A percentile compares a stretch with the other conserved stretches of the same genome.
These are phyloP conservation scores for Bacillus rossius DNA, from an alignment of 1,140 invertebrate genomes.

Conservation along the genomic window DNA sequence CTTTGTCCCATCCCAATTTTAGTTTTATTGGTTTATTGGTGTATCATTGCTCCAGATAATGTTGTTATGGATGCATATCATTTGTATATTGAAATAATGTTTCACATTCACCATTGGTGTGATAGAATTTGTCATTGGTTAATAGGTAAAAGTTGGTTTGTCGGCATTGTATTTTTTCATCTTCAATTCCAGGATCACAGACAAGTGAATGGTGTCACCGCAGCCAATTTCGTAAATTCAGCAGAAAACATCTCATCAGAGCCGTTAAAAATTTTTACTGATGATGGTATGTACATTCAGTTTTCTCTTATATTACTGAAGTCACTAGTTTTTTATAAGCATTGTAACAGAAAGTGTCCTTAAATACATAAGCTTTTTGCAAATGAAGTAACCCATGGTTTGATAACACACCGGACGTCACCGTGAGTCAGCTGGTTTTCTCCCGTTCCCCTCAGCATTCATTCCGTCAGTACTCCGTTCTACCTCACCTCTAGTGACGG, in stretches of 20 bases:
- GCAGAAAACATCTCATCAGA: constrained; percentile 9
- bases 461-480: no score
- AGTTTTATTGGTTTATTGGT: not conserved
- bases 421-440: no score
- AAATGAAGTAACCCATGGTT: not conserved
- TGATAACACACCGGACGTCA: no score
- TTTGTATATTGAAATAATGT: no score
- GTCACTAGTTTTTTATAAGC: not conserved
- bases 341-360: not conserved
- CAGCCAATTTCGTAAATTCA: not conserved
- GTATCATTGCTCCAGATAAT: not conserved
- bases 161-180: no score
- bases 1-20: not conserved
- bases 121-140: no score
- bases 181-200: constrained; percentile 6
- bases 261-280: constrained; percentile 36
- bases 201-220: not conserved
- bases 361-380: not conserved
- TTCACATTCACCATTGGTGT: no score
- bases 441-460: no score
- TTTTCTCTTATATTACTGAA: not conserved
- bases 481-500: no score
- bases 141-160: no score
- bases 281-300: constrained; percentile 16
- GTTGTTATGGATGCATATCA: not conserved